Conservation (phyloP, 1,140 invertebrate species). For the Pseudomyrmex cubaensis region DNA sequence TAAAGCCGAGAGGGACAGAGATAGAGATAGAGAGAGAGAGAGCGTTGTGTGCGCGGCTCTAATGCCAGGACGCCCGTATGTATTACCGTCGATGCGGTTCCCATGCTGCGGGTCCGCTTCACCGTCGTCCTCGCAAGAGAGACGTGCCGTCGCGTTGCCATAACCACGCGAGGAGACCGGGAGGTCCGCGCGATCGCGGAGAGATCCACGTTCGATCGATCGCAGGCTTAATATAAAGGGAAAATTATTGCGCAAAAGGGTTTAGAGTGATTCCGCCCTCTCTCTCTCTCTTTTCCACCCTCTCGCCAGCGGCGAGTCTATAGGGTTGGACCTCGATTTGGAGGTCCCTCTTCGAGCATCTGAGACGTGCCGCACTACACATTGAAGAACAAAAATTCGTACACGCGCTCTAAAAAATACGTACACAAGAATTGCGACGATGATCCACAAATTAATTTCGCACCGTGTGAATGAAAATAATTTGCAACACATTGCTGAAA, state of each 20-base stretch:
- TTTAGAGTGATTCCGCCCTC: slow-evolving; percentile 11
- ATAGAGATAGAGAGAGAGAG: background rate
- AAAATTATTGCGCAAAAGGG: slow-evolving; percentile 30
- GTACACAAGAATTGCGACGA: too few relatives aligned
- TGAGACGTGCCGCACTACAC: too few relatives aligned
- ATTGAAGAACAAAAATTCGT: too few relatives aligned
- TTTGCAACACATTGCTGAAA: too few relatives aligned
- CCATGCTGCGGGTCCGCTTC: slow-evolving; percentile 57
- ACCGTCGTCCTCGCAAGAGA: slow-evolving; percentile 19
- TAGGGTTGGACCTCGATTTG: slow-evolving; percentile 1
- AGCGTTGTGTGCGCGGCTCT: slow-evolving; percentile 50
- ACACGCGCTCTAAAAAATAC: too few relatives aligned
- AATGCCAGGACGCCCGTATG: slow-evolving; percentile 64
- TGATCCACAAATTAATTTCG: too few relatives aligned
- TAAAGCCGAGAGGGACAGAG: background rate
- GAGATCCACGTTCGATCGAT: slow-evolving; percentile 48
- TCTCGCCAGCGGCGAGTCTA: slow-evolving; percentile 10
- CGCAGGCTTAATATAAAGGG: slow-evolving; percentile 41
- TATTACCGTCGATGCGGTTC: slow-evolving; percentile 66
- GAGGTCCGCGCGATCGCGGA: slow-evolving; percentile 34
- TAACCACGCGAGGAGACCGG: slow-evolving; percentile 27
- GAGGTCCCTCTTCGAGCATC: background rate
- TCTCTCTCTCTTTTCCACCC: background rate
- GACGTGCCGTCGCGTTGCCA: slow-evolving; percentile 1
- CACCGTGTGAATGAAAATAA: too few relatives aligned